A percentile compares a stretch with the other conserved stretches of the same genome.
Evolutionary conservation across 2,888 invertebrate genomes (phyloP).

Genomic region (Petrolisthes cinctipes): DNA sequence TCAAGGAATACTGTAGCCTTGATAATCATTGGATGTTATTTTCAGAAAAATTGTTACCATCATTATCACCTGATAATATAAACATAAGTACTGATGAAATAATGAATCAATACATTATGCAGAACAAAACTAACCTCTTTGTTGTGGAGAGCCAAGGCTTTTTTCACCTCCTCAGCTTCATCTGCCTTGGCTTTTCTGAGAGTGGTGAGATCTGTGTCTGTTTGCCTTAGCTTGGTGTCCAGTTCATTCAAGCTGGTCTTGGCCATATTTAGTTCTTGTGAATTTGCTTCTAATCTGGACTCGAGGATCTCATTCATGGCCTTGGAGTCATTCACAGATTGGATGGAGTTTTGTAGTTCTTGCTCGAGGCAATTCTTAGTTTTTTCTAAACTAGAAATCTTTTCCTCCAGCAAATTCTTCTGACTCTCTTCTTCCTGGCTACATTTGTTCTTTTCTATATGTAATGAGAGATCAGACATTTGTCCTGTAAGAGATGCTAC

Average conservation of each 20-base stretch:
- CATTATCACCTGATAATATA: neutral
- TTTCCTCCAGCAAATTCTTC: conserved; percentile 11
- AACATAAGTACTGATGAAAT: neutral
- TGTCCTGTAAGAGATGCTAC: conserved; percentile 17
- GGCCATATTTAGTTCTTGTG: conserved; percentile 40
- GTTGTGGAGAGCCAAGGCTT: conserved; percentile 13
- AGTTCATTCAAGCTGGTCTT: conserved; percentile 36
- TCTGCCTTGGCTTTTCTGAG: conserved; percentile 16
- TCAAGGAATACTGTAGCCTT: too few relatives aligned
- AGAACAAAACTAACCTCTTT: conserved; percentile 29
- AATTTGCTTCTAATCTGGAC: conserved; percentile 43
- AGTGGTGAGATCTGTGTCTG: conserved; percentile 4
- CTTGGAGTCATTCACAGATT: conserved; percentile 31
- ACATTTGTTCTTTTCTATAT: neutral
- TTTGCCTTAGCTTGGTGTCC: conserved; percentile 18
- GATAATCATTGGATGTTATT: too few relatives aligned
- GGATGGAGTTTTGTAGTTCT: neutral
- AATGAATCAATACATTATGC: neutral
- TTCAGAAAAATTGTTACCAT: neutral
- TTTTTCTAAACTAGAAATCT: conserved; percentile 4
- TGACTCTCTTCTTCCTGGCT: conserved; percentile 22
- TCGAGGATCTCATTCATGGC: conserved; percentile 23
- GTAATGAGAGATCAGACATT: neutral
- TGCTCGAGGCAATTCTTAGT: conserved; percentile 15
- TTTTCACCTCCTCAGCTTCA: conserved; percentile 38